These are phyloP conservation scores for Spondyliosoma cantharus DNA, from an alignment of 2,797 vertebrate species.

Conservation along the genomic window DNA sequence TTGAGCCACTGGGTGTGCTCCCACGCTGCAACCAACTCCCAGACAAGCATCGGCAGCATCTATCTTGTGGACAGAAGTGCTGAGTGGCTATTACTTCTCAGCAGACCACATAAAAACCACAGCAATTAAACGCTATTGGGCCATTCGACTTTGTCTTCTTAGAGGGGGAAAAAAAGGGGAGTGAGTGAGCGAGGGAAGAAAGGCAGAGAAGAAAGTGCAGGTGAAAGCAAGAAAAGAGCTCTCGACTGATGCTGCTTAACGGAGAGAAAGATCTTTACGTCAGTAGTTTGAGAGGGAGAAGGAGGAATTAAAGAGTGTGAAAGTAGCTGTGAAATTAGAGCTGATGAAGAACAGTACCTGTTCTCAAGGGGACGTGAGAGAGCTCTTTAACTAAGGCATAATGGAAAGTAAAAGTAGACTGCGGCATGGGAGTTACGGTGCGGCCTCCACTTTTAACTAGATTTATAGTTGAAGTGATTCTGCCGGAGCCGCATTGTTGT, in stretches of 20 bases:
- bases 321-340: conserved; percentile 58
- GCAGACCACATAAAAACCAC: conserved; percentile 80
- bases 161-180: conserved; percentile 26
- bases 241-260: conserved; percentile 43
- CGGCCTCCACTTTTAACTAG: conserved; percentile 45
- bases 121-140: conserved; percentile 81
- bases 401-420: conserved; percentile 43
- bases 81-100: conserved; percentile 83
- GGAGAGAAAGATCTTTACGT: conserved; percentile 51
- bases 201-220: conserved; percentile 32
- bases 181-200: conserved; percentile 47
- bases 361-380: conserved; percentile 36
- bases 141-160: conserved; percentile 77
- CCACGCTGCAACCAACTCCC: conserved; percentile 68
- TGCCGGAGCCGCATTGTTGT: conserved; percentile 48
- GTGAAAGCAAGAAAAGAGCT: conserved; percentile 44
- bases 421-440: conserved; percentile 30
- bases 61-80: conserved; percentile 83
- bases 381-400: conserved; percentile 48
- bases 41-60: conserved; percentile 79
- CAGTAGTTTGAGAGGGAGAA: conserved; percentile 55
- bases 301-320: conserved; percentile 56
- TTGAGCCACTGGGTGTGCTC: conserved; percentile 71
- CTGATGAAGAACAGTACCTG: conserved; percentile 55
- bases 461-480: conserved; percentile 52